Evolutionary conservation across 2,888 invertebrate genomes (phyloP).

Genomic region (Cerceris rybyensis): DNA sequence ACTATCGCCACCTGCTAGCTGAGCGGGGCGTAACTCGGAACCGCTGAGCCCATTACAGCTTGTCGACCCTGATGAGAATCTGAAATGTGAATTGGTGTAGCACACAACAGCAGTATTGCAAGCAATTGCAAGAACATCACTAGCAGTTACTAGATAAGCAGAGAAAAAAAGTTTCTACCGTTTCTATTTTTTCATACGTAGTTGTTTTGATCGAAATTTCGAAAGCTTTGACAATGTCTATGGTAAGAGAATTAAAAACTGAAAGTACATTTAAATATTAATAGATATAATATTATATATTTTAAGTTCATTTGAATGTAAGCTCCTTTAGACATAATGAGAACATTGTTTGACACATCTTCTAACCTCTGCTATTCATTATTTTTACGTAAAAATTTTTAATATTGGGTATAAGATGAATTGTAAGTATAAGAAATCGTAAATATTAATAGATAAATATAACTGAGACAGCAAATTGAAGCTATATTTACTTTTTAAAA

Average conservation of each 20-base stretch:
- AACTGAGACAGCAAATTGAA: too few species aligned
- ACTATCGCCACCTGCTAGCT: too few species aligned
- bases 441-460: too few species aligned
- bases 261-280: not conserved
- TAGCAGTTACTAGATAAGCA: not conserved
- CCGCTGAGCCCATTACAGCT: too few species aligned
- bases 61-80: too few species aligned
- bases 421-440: too few species aligned
- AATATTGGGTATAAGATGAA: too few species aligned
- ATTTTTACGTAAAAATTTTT: not conserved
- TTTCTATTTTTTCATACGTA: conserved; percentile 33
- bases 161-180: not conserved
- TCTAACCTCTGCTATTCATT: not conserved
- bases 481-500: too few species aligned
- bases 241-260: conserved; percentile 26
- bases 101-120: too few species aligned
- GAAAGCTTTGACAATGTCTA: conserved; percentile 41
- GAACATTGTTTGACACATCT: not conserved
- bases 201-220: conserved; percentile 2
- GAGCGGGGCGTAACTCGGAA: too few species aligned
- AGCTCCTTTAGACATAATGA: not conserved
- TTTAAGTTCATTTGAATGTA: not conserved
- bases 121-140: too few species aligned
- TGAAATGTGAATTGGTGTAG: too few species aligned
- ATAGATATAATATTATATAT: not conserved